Evolutionary conservation across 2,888 invertebrate genomes (phyloP).

Genomic region (Drosophila mettleri): DNA sequence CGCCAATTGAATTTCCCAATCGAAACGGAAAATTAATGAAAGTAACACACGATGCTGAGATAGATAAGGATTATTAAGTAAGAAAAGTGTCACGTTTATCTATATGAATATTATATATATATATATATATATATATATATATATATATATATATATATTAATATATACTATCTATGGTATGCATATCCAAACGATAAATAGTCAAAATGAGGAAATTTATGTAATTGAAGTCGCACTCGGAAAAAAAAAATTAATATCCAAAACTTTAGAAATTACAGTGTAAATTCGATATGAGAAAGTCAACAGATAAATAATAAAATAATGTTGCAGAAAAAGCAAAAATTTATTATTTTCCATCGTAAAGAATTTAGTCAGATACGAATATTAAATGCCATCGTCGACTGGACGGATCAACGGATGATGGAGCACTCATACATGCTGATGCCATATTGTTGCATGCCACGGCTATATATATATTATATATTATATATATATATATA

Average conservation of each 20-base stretch:
- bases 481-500: too few species aligned
- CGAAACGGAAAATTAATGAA: conserved; percentile 25
- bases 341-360: too few species aligned
- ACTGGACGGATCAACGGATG: too few species aligned
- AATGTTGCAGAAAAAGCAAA: too few species aligned
- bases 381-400: too few species aligned
- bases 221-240: background rate
- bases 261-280: too few species aligned
- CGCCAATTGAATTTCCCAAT: conserved; percentile 17
- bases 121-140: background rate
- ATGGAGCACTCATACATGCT: too few species aligned
- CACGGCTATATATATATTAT: too few species aligned
- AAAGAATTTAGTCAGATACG: too few species aligned
- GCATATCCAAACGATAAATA: background rate
- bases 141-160: background rate
- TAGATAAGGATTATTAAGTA: conserved; percentile 16
- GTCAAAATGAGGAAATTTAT: background rate
- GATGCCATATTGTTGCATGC: too few species aligned
- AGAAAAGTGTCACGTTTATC: conserved; percentile 8
- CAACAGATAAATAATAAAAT: too few species aligned
- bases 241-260: background rate
- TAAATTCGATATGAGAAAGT: too few species aligned
- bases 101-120: background rate
- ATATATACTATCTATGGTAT: conserved; percentile 1
- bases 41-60: conserved; percentile 3